Evolutionary conservation across 1,140 invertebrate genomes (phyloP).

Genomic region (Aphis gossypii): DNA sequence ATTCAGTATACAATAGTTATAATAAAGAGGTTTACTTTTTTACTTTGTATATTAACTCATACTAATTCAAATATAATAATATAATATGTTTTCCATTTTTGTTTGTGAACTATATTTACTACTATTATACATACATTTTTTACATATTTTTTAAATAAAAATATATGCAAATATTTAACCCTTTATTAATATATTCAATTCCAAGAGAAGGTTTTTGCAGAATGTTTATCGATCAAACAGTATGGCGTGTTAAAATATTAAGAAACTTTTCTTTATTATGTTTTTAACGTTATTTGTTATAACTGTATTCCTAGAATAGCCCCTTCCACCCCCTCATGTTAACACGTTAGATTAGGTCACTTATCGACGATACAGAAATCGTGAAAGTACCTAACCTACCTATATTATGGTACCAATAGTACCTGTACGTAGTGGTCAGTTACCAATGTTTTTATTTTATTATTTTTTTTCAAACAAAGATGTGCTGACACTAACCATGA

Average conservation of each 20-base stretch:
- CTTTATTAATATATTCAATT: constrained; percentile 24
- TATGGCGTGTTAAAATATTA: constrained; percentile 19
- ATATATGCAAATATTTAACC: neutral
- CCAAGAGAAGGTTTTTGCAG: neutral
- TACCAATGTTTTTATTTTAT: neutral
- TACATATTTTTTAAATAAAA: neutral
- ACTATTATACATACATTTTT: neutral
- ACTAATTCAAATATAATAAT: constrained; percentile 6
- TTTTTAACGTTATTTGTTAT: neutral
- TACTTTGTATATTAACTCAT: neutral
- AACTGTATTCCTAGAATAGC: neutral
- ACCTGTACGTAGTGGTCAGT: constrained; percentile 13
- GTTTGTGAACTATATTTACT: neutral
- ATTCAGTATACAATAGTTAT: no score
- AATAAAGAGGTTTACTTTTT: neutral
- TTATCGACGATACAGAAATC: constrained; percentile 21
- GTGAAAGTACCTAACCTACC: neutral
- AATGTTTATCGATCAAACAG: constrained; percentile 29
- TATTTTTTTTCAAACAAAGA: constrained; percentile 22
- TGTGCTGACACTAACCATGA: constrained; percentile 41
- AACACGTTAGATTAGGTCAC: neutral
- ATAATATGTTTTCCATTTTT: neutral
- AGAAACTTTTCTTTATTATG: neutral
- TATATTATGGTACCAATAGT: neutral
- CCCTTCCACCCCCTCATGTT: neutral